Evolutionary conservation across 2,797 vertebrate species (phyloP).

Genomic region (Melanotaenia parkinsoni): DNA sequence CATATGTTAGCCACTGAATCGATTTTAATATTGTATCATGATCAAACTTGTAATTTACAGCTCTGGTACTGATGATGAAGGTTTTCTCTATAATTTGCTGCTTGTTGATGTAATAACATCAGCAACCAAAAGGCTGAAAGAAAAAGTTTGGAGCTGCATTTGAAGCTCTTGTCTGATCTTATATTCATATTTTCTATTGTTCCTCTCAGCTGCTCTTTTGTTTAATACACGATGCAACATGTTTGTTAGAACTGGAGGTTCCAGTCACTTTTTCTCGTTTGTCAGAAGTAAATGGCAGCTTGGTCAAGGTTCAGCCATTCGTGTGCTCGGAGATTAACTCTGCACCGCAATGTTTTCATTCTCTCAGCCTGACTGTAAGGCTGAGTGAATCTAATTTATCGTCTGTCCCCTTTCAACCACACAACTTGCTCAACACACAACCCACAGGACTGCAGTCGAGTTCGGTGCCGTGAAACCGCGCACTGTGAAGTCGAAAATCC

Average conservation of each 20-base stretch:
- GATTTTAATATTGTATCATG: too few species aligned
- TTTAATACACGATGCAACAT: background rate
- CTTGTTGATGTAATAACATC: background rate
- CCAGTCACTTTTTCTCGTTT: constrained; percentile 23
- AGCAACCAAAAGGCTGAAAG: background rate
- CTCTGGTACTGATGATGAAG: too few species aligned
- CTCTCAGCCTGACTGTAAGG: constrained; percentile 26
- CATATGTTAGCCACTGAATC: too few species aligned
- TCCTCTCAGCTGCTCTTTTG: too few species aligned
- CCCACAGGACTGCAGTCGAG: constrained; percentile 11
- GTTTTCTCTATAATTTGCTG: too few species aligned
- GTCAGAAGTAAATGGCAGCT: constrained; percentile 6
- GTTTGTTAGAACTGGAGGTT: constrained; percentile 1
- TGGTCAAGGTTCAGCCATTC: constrained; percentile 4
- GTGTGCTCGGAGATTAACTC: constrained; percentile 19
- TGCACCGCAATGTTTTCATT: constrained; percentile 12
- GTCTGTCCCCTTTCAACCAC: constrained; percentile 30
- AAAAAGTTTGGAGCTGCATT: background rate
- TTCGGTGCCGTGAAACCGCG: constrained; percentile 14
- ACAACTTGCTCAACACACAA: constrained; percentile 8
- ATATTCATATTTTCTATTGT: too few species aligned
- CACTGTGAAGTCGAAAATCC: constrained; percentile 13
- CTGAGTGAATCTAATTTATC: constrained; percentile 48
- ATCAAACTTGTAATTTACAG: too few species aligned
- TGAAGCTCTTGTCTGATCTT: background rate